A percentile compares a stretch with the other conserved stretches of the same genome.
These are phyloP conservation scores for Spondyliosoma cantharus DNA, from an alignment of 2,797 vertebrate species.

Conservation along the genomic window DNA sequence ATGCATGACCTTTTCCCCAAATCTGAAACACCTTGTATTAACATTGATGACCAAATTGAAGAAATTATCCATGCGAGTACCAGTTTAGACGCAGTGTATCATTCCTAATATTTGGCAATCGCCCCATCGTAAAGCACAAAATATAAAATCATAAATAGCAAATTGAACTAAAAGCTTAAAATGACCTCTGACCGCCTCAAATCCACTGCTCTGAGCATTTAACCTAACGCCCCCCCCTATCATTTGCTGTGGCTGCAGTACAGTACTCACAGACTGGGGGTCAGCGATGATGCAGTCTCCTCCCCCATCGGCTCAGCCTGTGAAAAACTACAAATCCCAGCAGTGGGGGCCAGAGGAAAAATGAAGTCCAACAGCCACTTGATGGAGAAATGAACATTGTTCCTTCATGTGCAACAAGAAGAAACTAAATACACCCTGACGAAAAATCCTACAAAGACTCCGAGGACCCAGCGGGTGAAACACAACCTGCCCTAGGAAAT, in stretches of 20 bases:
- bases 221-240: slow-evolving; percentile 3
- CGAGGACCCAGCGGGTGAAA: slow-evolving; percentile 45
- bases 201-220: not conserved
- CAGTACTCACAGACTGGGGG: slow-evolving; percentile 71
- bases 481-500: slow-evolving; percentile 45
- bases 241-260: slow-evolving; percentile 17
- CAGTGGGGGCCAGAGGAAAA: slow-evolving; percentile 27
- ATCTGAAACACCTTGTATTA: not conserved
- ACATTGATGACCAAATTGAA: not conserved
- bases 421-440: slow-evolving; percentile 47
- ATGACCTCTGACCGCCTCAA: not conserved
- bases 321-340: slow-evolving; percentile 75
- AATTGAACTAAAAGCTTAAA: not conserved
- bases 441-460: slow-evolving; percentile 32
- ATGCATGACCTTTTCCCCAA: not conserved
- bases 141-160: not conserved
- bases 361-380: slow-evolving; percentile 31
- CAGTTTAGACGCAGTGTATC: not conserved
- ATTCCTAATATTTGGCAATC: not conserved
- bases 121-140: not conserved
- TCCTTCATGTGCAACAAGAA: slow-evolving; percentile 28
- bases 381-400: slow-evolving; percentile 9
- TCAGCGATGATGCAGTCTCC: slow-evolving; percentile 47
- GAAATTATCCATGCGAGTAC: not conserved
- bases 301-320: slow-evolving; percentile 63